phyloP scores from a whole-genome alignment of 2,797 vertebrate species.

The Acrossocheilus fasciatus region DNA sequence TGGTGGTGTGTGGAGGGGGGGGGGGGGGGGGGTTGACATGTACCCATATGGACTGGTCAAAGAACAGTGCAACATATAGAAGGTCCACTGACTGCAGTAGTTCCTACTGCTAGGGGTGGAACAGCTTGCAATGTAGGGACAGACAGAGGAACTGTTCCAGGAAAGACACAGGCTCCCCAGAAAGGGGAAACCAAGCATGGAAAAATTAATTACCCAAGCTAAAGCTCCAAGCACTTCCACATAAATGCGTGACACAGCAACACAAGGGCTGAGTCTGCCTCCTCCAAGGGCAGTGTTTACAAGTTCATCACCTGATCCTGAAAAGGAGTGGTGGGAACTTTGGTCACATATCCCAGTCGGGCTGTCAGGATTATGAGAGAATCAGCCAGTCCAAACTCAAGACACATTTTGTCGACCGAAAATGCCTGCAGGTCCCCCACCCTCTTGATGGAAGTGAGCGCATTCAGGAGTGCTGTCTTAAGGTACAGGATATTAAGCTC shows the following conservation, averaged over 20 bases:
- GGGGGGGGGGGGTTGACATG: too few relatives aligned
- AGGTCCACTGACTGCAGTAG: too few relatives aligned
- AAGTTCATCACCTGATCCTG: neutral
- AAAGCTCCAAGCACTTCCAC: neutral
- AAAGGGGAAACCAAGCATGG: neutral
- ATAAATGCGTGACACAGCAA: neutral
- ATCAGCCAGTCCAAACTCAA: neutral
- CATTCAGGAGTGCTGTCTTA: neutral
- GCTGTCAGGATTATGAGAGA: neutral
- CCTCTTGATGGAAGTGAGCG: neutral
- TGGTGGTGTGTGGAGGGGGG: too few relatives aligned
- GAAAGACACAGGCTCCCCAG: neutral
- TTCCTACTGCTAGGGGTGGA: too few relatives aligned
- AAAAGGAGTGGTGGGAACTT: neutral
- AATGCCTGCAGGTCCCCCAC: neutral
- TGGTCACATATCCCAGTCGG: neutral
- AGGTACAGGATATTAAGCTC: neutral
- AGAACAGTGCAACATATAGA: too few relatives aligned
- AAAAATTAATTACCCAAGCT: neutral
- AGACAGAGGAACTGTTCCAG: too few relatives aligned
- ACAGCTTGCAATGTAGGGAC: too few relatives aligned
- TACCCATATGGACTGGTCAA: too few relatives aligned
- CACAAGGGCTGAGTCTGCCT: neutral
- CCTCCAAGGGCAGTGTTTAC: neutral
- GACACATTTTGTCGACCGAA: neutral